Evolutionary conservation across 2,797 vertebrate genomes (phyloP).

Genomic region (Malurus splendens): DNA sequence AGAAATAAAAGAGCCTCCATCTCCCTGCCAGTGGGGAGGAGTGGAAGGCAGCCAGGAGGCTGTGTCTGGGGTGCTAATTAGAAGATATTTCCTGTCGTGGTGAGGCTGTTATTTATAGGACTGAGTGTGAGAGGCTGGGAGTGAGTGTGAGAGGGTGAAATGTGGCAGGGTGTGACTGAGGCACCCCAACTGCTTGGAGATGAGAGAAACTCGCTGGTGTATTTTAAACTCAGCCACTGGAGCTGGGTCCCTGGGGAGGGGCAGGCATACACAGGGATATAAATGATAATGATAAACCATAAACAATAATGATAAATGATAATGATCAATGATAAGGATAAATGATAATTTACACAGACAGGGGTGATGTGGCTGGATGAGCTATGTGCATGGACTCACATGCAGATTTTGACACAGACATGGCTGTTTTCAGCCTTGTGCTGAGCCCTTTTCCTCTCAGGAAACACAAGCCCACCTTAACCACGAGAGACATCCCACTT

Average conservation of each 20-base stretch:
- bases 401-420: neutral
- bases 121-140: neutral
- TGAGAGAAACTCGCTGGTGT: neutral
- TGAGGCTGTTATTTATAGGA: neutral
- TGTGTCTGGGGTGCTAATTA: conserved; percentile 42
- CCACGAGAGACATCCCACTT: neutral
- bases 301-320: too few relatives aligned
- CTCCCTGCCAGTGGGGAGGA: neutral
- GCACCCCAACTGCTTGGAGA: neutral
- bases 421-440: neutral
- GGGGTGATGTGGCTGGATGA: neutral
- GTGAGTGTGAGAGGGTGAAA: neutral
- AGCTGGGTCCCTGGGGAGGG: neutral
- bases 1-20: conserved; percentile 1
- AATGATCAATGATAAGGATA: neutral
- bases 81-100: neutral
- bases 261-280: neutral
- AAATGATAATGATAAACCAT: neutral
- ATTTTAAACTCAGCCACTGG: neutral
- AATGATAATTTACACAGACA: neutral
- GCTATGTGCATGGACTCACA: neutral
- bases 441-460: neutral
- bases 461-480: neutral
- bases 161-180: neutral
- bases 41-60: conserved; percentile 26